Evolutionary conservation across 2,888 invertebrate genomes (phyloP).

Genomic region (Acanthococcus lagerstroemiae): DNA sequence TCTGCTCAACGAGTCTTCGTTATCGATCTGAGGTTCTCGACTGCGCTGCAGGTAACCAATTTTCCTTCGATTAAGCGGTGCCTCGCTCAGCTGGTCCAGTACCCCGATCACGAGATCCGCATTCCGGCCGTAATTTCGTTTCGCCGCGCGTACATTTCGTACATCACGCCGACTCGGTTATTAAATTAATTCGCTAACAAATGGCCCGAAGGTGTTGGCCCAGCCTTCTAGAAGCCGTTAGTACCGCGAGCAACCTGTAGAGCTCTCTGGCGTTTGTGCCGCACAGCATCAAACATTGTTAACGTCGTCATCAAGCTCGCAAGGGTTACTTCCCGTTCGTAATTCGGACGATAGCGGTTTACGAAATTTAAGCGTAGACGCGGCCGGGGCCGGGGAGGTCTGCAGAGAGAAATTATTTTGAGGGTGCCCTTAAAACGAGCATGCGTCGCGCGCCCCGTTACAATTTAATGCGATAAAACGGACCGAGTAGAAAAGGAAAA

Average conservation of each 20-base stretch:
- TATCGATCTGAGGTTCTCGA: too few relatives aligned
- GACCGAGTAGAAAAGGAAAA: constrained; percentile 13
- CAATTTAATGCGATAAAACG: constrained; percentile 30
- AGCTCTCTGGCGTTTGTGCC: neutral
- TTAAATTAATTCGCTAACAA: neutral
- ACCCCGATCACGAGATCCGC: too few relatives aligned
- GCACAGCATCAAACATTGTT: constrained; percentile 15
- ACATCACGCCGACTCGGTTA: too few relatives aligned
- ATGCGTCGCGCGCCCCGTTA: constrained; percentile 27
- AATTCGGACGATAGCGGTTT: constrained; percentile 30
- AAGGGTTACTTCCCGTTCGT: constrained; percentile 25
- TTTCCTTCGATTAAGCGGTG: too few relatives aligned
- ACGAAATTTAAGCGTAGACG: constrained; percentile 14
- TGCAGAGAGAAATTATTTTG: constrained; percentile 1
- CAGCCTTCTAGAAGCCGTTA: neutral
- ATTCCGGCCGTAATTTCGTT: too few relatives aligned
- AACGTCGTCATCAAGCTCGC: constrained; percentile 20
- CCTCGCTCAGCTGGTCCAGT: too few relatives aligned
- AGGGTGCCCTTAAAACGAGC: constrained; percentile 23
- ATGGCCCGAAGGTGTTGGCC: neutral
- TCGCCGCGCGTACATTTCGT: too few relatives aligned
- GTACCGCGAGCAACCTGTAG: constrained; percentile 20
- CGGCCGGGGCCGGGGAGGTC: neutral
- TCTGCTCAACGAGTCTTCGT: too few relatives aligned
- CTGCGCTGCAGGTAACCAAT: too few relatives aligned